Percentiles rank a stretch among this genome's conserved stretches.
phyloP scores from a whole-genome alignment of 2,113 vertebrate species.

The Ictalurus punctatus region DNA sequence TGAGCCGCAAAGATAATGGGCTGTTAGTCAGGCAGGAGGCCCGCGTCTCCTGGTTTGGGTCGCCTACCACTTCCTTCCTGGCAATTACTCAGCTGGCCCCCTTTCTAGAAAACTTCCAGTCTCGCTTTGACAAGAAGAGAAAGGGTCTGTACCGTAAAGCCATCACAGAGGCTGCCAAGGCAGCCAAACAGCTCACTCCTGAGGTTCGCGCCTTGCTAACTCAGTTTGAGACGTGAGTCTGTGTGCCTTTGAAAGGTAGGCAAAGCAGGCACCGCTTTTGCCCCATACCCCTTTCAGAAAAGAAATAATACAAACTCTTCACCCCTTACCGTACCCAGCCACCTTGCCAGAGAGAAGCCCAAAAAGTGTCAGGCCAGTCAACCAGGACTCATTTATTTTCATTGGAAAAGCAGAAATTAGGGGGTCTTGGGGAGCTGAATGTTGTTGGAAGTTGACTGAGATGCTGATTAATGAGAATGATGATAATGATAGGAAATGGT shows the following conservation, averaged over 20 bases:
- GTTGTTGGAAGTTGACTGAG: slow-evolving; percentile 13
- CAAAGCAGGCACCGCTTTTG: slow-evolving; percentile 39
- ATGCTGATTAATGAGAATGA: slow-evolving; percentile 10
- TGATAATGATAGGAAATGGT: slow-evolving; percentile 21
- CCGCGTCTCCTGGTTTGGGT: slow-evolving; percentile 95
- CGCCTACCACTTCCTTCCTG: slow-evolving; percentile 96
- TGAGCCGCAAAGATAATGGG: slow-evolving; percentile 90
- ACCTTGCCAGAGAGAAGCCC: slow-evolving; percentile 37
- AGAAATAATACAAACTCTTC: slow-evolving; percentile 16
- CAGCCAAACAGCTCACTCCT: slow-evolving; percentile 95
- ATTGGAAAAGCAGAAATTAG: slow-evolving; percentile 19
- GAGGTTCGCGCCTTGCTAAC: slow-evolving; percentile 96
- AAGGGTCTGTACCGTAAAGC: slow-evolving; percentile 97
- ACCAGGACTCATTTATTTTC: slow-evolving; percentile 49
- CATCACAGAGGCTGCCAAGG: slow-evolving; percentile 93
- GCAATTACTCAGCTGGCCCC: slow-evolving; percentile 90
- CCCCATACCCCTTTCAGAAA: slow-evolving; percentile 32
- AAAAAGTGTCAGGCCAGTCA: slow-evolving; percentile 45
- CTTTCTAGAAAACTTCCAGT: slow-evolving; percentile 97
- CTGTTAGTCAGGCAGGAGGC: slow-evolving; percentile 92
- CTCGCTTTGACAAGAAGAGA: slow-evolving; percentile 96
- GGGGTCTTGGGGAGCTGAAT: slow-evolving; percentile 4
- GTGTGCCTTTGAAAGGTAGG: slow-evolving; percentile 52
- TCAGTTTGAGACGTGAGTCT: slow-evolving; percentile 94
- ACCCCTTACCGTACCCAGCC: slow-evolving; percentile 40